Evolutionary conservation across 2,797 vertebrate species (phyloP).

Genomic region (Garrulus glandarius): DNA sequence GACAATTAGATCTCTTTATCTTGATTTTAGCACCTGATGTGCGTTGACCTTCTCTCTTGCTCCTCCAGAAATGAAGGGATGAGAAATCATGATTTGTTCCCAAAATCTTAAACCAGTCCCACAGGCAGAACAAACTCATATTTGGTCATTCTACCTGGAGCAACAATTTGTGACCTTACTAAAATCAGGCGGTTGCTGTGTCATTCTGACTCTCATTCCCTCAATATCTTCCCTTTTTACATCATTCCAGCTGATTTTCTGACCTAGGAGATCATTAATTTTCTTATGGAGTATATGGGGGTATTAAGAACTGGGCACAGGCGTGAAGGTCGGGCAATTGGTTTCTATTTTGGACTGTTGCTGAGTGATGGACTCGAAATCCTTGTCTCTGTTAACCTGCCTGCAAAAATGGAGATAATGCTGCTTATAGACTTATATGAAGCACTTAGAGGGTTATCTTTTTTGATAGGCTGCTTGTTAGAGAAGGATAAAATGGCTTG

Average conservation of each 20-base stretch:
- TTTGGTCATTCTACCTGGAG: neutral
- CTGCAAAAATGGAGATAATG: constrained; percentile 46
- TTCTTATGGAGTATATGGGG: neutral
- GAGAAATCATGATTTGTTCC: neutral
- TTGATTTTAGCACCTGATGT: neutral
- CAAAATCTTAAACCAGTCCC: neutral
- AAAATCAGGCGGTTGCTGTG: neutral
- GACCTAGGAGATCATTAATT: neutral
- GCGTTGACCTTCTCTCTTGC: neutral
- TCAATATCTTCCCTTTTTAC: neutral
- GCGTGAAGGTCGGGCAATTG: neutral
- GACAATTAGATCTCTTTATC: neutral
- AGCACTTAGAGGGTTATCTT: constrained; percentile 57
- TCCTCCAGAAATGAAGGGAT: neutral
- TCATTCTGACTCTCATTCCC: neutral
- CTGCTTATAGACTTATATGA: neutral
- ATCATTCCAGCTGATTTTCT: neutral
- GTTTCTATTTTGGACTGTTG: constrained; percentile 19
- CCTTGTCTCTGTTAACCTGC: constrained; percentile 38
- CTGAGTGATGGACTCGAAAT: constrained; percentile 26
- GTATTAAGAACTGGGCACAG: neutral
- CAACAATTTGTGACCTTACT: neutral
- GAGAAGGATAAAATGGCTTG: constrained; percentile 49
- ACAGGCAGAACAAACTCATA: neutral
- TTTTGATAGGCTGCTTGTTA: constrained; percentile 64